Base-by-base conservation (phyloP, 1,140 invertebrate species). In the Philopotamus ludificatus region DNA sequence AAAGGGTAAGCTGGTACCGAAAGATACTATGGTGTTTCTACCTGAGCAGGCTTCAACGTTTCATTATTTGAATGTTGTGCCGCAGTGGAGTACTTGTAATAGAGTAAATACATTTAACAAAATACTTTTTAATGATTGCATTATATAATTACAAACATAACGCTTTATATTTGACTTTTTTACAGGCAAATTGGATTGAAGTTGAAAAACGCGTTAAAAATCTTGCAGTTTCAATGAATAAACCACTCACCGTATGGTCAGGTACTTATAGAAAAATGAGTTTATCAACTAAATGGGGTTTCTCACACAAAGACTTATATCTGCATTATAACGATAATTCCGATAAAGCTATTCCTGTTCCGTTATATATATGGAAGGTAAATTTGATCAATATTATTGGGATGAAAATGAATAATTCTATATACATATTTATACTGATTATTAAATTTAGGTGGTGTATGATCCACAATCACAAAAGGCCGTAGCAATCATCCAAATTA, bases 341-440 rank as follows among this genome's bases (percentile, higher is more conserved):
- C 1, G 62, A 71, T 15, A 54, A 65, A 9, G 50, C 50, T 12
- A 70, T 74, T 50, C 44, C 60, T 0, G 72, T 76, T 20, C 74
- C 75, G 8, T 54, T 63, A 3, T 77, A 72, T 58, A 65, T 76
- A 39, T 79, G 77, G 77, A 79, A 79, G 74, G 77, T 77, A 66
- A 51, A 59, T 50, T 15, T 22, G 8, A 25, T 26, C 21, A 26
- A 50, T 50, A 1, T 21, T 4, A 45, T 45, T 20, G 2, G 9
- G 10, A 39, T 22, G 44, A 42, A 58, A 58, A 26, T n/a, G 51
- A 28, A 20, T 39, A 42, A 25, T 20, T 47, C 1, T 22, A 60
- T 23, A 23, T 3, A 49, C 21, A 16, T 28, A n/a, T n/a, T 22
- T n/a, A 16, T 62, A 39, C 20, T 20, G 22, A 44, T 9, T 51